A percentile compares a stretch with the other conserved stretches of the same genome.
These are phyloP conservation scores for Saimiri boliviensis DNA, from an alignment of 2,113 vertebrate genomes.

Conservation along the genomic window DNA sequence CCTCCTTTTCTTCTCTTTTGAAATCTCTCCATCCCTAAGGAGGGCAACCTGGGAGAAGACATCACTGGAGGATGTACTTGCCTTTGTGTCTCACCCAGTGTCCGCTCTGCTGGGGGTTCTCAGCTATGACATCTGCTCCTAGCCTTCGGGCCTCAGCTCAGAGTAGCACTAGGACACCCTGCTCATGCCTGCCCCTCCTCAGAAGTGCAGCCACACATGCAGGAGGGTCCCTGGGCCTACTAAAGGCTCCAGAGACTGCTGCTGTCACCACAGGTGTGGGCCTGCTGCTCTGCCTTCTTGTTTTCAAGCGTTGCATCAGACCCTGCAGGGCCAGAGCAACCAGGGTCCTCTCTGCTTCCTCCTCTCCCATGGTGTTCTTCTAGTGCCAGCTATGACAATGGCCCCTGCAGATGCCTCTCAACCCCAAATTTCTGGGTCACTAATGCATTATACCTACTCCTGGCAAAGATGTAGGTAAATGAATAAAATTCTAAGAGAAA, in stretches of 20 bases:
- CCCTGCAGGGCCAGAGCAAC: neutral
- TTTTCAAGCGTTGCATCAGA: neutral
- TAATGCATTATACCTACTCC: neutral
- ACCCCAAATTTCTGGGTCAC: neutral
- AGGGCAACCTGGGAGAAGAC: neutral
- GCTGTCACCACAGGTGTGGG: too few relatives aligned
- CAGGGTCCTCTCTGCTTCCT: neutral
- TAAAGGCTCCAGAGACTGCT: neutral
- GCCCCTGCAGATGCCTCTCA: neutral
- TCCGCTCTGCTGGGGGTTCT: neutral
- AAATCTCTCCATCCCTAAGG: neutral
- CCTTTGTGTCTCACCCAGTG: neutral
- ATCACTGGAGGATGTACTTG: neutral
- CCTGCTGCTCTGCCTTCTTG: neutral
- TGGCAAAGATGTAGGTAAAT: neutral
- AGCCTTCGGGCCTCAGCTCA: neutral
- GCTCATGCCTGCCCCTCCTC: neutral
- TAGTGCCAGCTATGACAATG: fast-evolving
- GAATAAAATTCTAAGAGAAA: slow-evolving; percentile 18
- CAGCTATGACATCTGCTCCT: neutral
- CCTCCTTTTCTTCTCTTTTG: neutral
- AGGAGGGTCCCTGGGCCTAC: neutral
- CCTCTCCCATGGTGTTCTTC: neutral
- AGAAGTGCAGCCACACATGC: neutral
- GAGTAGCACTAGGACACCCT: neutral